Conservation (phyloP, 2,888 invertebrate genomes). For the Laspeyria flexula region DNA sequence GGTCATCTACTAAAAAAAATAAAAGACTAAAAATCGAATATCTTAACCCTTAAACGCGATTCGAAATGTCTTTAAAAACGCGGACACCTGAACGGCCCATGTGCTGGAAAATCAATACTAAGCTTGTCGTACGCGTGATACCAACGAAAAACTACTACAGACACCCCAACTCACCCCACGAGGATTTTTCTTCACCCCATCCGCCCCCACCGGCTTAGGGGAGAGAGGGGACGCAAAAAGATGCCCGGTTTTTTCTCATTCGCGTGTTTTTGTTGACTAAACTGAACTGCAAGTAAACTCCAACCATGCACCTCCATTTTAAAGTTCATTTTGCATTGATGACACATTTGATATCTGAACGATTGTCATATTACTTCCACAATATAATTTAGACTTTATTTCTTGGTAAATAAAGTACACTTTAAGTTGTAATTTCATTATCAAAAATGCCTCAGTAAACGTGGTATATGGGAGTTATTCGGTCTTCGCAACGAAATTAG, state of each 20-base stretch:
- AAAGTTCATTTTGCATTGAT: conserved; percentile 41
- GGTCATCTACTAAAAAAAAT: not conserved
- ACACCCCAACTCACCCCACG: conserved; percentile 56
- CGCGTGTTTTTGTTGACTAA: conserved; percentile 79
- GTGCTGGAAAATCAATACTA: conserved; percentile 82
- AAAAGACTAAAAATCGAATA: not conserved
- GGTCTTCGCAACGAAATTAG: conserved; percentile 71
- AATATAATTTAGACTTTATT: conserved; percentile 45
- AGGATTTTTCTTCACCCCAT: conserved; percentile 77
- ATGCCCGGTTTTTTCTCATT: conserved; percentile 79
- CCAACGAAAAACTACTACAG: conserved; percentile 83
- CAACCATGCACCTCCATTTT: conserved; percentile 27
- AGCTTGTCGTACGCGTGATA: conserved; percentile 83
- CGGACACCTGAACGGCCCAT: conserved; percentile 75
- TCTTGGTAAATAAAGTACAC: conserved; percentile 13
- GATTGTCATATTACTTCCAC: conserved; percentile 62
- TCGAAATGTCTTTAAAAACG: conserved; percentile 49
- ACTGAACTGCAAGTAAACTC: conserved; percentile 35
- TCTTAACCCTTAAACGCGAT: conserved; percentile 3
- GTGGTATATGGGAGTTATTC: conserved; percentile 72
- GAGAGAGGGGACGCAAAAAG: conserved; percentile 80
- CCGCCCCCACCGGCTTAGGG: conserved; percentile 69
- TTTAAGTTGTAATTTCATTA: conserved; percentile 38
- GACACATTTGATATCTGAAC: conserved; percentile 63
- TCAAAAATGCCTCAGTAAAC: conserved; percentile 66